Base-by-base conservation (phyloP, 2,888 invertebrate genomes). In the Amaurobius ferox region DNA sequence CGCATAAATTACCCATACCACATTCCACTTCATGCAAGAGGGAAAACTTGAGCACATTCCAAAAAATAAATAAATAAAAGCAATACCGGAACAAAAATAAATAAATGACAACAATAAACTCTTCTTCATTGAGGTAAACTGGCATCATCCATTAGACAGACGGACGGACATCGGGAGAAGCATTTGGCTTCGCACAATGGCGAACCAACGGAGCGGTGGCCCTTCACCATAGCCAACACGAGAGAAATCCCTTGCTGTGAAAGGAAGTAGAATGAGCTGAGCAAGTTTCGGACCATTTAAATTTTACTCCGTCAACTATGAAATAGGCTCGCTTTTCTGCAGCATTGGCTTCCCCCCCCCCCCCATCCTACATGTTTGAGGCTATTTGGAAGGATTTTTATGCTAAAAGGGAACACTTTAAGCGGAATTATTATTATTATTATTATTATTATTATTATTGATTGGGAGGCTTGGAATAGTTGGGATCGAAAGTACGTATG, bases 251-350 rank as follows among this genome's bases (percentile, higher is more conserved):
- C 79, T 48, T 81, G 81, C 81, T 81, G 81, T 74, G 81, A 81
- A 68, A 62, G n/a, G n/a, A 67, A 62, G 67, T 67, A 81, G 74
- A 81, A 81, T 81, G 74, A 81, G 44, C 19, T 19, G 40, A 62
- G 76, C 48, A 48, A 39, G 83, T 77, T 39, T 76, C 83, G 83
- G 76, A 19, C 83, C 83, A 83, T 83, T 83, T 83, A 76, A 77
- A 77, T 71, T 71, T 76, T 83, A 77, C 83, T 76, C 76, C 70
- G 70, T 77, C 76, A 48, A 44, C 64, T 83, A 83, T 83, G 83
- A 83, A 83, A 77, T 71, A 66, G 71, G 70, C 73, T 29, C 70
- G 26, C 62, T 73, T 61, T 64, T 64, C 64, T 64, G 29, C 64
- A 1, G 29, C 64, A 30, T 64, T 55, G 19, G 23, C 23, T 55